Base-by-base conservation (phyloP, 2,797 vertebrate species). In the Emys orbicularis region DNA sequence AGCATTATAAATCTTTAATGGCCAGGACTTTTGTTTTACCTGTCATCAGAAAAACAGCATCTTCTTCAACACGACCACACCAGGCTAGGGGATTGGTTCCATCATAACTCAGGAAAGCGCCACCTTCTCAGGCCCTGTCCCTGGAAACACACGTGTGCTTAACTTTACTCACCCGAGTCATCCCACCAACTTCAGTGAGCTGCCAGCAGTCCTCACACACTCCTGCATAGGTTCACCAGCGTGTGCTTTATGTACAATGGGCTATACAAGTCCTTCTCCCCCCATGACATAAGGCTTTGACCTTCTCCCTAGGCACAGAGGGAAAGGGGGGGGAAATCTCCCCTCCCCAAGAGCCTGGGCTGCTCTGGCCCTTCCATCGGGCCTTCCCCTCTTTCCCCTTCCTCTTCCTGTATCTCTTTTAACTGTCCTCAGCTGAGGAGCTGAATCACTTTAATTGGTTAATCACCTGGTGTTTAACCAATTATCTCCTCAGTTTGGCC, bases 41-140 rank as follows among this genome's bases (percentile, higher is more conserved):
- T 37, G 76, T 50, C 44, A 9, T 27, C 13, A 1, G 0, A 74
- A 93, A 79, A 37, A 4, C 34, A 21, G 6, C 1, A 0, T 82
- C 91, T 86, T 83, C 49, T 53, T 79, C 59, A 50, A 31, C 2
- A 56, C 9, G 27, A 0, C 44, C 65, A 12, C 1, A 18, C 0
- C 1, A 3, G 56, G 41, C 57, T 25, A 2, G 0, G 65, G 79
- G 8, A 6, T 2, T 21, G 54, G 29, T 76, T n/a, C 49, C 81
- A 9, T 88, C 34, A 0, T 0, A 4, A 76, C 25, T 85, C 82
- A 5, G 68, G 16, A 89, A 56, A 52, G 23, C 49, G 74, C 47
- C 49, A 61, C 19, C 7, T 0, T 0, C 37, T 7, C 49, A 61
- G 80, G 10, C 1, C 2, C 23, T 61, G n/a, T 65, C 44, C 57